Evolutionary conservation across 2,113 vertebrate genomes (phyloP).

Genomic region (Trematomus loennbergii): DNA sequence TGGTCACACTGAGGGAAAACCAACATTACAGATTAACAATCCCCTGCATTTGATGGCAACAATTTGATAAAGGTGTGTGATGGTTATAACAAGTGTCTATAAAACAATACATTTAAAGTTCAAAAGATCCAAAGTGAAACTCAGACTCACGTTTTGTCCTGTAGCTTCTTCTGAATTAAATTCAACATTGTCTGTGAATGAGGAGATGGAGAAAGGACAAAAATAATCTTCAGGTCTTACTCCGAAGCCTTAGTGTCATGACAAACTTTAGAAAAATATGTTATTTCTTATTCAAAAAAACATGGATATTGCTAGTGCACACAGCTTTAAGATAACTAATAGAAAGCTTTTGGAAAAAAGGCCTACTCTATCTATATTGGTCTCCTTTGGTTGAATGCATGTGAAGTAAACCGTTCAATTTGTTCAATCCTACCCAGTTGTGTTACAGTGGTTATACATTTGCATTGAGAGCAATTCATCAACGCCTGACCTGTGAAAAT

Average conservation of each 20-base stretch:
- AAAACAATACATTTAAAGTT: background rate
- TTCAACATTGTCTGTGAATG: conserved; percentile 94
- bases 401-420: background rate
- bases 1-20: conserved; percentile 90
- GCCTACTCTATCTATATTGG: too few relatives aligned
- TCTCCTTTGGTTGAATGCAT: background rate
- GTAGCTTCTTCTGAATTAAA: conserved; percentile 96
- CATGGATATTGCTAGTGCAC: too few relatives aligned
- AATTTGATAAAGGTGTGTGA: background rate
- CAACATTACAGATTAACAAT: background rate
- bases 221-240: background rate
- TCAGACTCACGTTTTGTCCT: conserved; percentile 90
- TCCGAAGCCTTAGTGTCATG: too few relatives aligned
- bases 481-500: too few relatives aligned
- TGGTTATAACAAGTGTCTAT: too few relatives aligned
- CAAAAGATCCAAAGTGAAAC: background rate
- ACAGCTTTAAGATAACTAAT: too few relatives aligned
- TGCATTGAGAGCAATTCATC: too few relatives aligned
- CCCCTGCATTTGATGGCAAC: background rate
- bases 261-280: too few relatives aligned
- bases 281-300: too few relatives aligned
- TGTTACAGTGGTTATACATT: too few relatives aligned
- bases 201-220: background rate
- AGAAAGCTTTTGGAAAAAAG: too few relatives aligned
- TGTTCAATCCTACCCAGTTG: background rate